Evolutionary conservation across 2,113 vertebrate genomes (phyloP), one percentile per base, ranked within the genome.

Genomic region (Silurus glanis): DNA sequence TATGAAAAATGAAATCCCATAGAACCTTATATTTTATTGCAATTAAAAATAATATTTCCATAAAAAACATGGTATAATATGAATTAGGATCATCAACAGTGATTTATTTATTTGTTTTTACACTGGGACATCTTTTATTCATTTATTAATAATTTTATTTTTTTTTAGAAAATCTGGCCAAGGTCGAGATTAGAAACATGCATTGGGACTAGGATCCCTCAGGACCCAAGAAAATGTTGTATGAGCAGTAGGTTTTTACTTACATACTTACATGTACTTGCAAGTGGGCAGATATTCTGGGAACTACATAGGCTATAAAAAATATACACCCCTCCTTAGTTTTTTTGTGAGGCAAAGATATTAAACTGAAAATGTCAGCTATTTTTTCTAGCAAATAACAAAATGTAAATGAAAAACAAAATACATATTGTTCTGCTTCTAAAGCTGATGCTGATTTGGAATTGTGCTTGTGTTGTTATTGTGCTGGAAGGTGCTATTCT

Each of bases 171-270:
- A 79, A 37, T 14, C n/a, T 79, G 17, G n/a, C 76, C 25, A 58
- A 17, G 8, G 55, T 55, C 25, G 55, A 56, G 53, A 58, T 47
- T 56, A 58, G 53, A 58, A 6, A 16, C 5, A 4, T 58, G 25
- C 55, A 37, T 7, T 79, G 75, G 2, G 51, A 56, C 7, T 56
- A 5, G 13, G 13, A 78, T 37, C 25, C 53, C 12, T 0, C 25
- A 58, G 16, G 25, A 37, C 55, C 16, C 16, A 37, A 45, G 51
- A 25, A 55, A 53, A 76, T 47, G 16, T 45, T 17, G 17, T 51
- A 55, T 76, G 51, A 79, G 53, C 53, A 58, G 53, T n/a, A 79
- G n/a, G 51, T 56, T 78, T 78, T 56, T 55, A 55, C 49, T 78
- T 79, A 28, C 25, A 56, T 28, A 17, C 23, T 12, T 9, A 8